A percentile compares a stretch with the other conserved stretches of the same genome.
phyloP scores from a whole-genome alignment of 2,113 vertebrate genomes.

The Amazona vittata region DNA sequence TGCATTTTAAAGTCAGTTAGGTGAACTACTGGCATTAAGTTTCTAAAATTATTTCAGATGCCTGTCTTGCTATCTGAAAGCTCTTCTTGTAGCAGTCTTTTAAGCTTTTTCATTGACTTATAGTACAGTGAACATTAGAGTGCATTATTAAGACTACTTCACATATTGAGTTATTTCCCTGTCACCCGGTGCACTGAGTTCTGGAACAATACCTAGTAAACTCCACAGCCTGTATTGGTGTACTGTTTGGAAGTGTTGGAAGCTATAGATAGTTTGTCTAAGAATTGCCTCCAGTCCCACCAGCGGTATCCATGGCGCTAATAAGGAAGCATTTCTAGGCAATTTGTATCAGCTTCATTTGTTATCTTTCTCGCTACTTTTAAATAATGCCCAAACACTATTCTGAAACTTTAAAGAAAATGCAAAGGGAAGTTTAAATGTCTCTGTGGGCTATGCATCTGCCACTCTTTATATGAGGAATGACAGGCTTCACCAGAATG shows the following conservation, averaged over 20 bases:
- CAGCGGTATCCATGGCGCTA: background rate
- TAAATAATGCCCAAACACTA: background rate
- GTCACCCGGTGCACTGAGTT: background rate
- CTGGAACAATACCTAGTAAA: slow-evolving; percentile 26
- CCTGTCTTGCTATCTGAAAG: background rate
- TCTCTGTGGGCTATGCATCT: slow-evolving; percentile 48
- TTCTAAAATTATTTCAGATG: slow-evolving; percentile 40
- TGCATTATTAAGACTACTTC: background rate
- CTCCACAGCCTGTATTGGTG: background rate
- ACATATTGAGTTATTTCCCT: background rate
- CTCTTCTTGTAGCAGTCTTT: background rate
- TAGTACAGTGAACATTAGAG: background rate
- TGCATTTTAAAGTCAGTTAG: slow-evolving; percentile 46
- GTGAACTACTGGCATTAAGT: background rate
- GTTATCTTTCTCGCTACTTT: slow-evolving; percentile 23
- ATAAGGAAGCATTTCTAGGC: background rate
- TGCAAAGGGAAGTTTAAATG: slow-evolving; percentile 41
- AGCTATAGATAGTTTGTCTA: background rate
- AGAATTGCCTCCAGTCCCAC: slow-evolving; percentile 20
- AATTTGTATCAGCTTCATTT: background rate
- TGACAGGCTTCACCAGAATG: slow-evolving; percentile 59
- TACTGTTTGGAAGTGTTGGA: background rate
- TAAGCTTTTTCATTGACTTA: background rate
- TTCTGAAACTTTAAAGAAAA: slow-evolving; percentile 49
- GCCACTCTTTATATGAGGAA: slow-evolving; percentile 48